phyloP scores from a whole-genome alignment of 92 coral and sea anemone genomes.

The Palythoa heliodiscus region DNA sequence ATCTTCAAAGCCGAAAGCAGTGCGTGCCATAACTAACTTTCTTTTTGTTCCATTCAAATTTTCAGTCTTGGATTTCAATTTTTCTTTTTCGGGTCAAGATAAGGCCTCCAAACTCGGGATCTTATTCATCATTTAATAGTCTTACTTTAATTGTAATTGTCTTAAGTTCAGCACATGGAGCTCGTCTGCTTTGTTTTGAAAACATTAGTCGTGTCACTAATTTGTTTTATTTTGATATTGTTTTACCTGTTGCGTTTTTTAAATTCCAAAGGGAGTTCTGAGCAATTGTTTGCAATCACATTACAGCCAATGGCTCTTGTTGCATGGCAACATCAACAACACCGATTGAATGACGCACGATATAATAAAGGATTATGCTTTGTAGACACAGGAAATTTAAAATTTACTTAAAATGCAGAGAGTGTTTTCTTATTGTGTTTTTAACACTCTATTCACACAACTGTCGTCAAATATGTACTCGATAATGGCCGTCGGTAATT shows the following conservation, averaged over 20 bases:
- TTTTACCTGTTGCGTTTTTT: not conserved
- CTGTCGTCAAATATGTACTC: not conserved
- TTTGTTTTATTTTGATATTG: not conserved
- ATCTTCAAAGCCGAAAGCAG: not conserved
- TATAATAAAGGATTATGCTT: not conserved
- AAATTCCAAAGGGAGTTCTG: not conserved
- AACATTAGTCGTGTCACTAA: not conserved
- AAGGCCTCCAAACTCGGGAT: not conserved
- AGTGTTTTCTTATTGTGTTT: constrained; percentile 7
- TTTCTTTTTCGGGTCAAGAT: not conserved
- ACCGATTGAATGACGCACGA: not conserved
- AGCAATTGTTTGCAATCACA: not conserved
- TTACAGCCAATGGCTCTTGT: not conserved
- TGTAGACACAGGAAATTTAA: constrained; percentile 18
- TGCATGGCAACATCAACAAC: constrained; percentile 27
- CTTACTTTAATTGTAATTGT: not conserved
- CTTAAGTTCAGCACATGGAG: not conserved
- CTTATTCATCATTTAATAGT: not conserved
- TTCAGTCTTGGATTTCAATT: not conserved
- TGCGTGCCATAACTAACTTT: not conserved
- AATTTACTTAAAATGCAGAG: not conserved
- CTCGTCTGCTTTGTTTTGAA: not conserved
- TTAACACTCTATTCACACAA: constrained; percentile 29
- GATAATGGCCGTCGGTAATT: not conserved
- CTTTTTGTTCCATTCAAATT: not conserved